Percentiles rank a stretch among this genome's conserved stretches.
Evolutionary conservation across 2,797 vertebrate species (phyloP).

Genomic region (Liparis tanakae): DNA sequence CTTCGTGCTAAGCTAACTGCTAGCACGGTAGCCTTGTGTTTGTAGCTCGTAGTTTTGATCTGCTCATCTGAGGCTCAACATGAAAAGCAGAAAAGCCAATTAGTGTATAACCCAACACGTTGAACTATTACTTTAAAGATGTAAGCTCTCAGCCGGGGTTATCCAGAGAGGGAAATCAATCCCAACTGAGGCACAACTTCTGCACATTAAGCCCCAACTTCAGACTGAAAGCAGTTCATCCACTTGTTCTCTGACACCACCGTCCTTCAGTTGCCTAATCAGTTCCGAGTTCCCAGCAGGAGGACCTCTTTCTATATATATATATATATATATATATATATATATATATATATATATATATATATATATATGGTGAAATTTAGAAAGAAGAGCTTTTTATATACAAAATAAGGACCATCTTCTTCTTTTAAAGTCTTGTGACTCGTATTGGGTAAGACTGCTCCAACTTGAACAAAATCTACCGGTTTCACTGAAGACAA

Average conservation of each 20-base stretch:
- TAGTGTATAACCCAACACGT: not conserved
- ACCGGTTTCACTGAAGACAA: slow-evolving; percentile 27
- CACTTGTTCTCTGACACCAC: slow-evolving; percentile 33
- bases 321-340: too few relatives aligned
- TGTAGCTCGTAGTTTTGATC: not conserved
- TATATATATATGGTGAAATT: not conserved
- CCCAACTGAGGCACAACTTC: not conserved
- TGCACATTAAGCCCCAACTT: slow-evolving; percentile 8
- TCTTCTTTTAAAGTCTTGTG: slow-evolving; percentile 13
- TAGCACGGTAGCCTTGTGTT: not conserved
- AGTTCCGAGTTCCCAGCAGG: slow-evolving; percentile 16
- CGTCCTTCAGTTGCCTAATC: slow-evolving; percentile 14
- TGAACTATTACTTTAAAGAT: not conserved
- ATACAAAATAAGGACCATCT: slow-evolving; percentile 28
- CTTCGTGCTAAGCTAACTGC: not conserved
- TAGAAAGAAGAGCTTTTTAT: slow-evolving; percentile 11
- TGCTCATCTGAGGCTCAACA: not conserved
- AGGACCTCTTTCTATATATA: not conserved
- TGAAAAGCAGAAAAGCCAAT: not conserved
- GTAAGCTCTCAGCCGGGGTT: not conserved
- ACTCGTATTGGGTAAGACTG: not conserved
- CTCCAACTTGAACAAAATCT: slow-evolving; percentile 10
- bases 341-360: not conserved
- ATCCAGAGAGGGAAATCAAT: slow-evolving; percentile 18
- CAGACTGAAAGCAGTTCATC: slow-evolving; percentile 21